These are phyloP conservation scores for Heterohyrax brucei DNA, from an alignment of 2,797 vertebrate genomes.

Conservation along the genomic window DNA sequence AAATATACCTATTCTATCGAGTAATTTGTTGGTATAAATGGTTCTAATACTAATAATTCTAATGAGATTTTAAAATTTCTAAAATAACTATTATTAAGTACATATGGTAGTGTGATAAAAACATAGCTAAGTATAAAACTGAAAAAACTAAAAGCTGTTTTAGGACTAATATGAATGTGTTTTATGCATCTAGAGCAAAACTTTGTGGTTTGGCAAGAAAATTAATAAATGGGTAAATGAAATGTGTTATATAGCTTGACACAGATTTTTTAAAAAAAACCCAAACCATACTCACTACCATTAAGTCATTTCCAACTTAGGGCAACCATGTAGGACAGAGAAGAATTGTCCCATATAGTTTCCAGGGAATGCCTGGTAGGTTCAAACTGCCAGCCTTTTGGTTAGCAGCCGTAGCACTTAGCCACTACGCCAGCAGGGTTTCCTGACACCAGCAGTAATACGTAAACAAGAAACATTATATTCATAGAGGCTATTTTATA, in stretches of 20 bases:
- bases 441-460: no score
- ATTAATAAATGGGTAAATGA: background rate
- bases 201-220: background rate
- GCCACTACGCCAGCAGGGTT: no score
- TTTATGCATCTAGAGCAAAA: background rate
- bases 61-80: background rate
- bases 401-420: no score
- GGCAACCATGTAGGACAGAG: no score
- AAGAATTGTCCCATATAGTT: no score
- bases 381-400: no score
- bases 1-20: background rate
- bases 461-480: background rate
- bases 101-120: background rate
- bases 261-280: background rate
- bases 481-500: background rate
- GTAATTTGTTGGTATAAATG: background rate
- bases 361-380: no score
- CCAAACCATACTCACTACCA: no score
- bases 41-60: background rate
- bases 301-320: no score
- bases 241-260: background rate
- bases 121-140: background rate
- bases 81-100: background rate
- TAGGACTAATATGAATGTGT: no score
- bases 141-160: background rate